Evolutionary conservation across 2,797 vertebrate species (phyloP).

Genomic region (Pantherophis vulpinus): DNA sequence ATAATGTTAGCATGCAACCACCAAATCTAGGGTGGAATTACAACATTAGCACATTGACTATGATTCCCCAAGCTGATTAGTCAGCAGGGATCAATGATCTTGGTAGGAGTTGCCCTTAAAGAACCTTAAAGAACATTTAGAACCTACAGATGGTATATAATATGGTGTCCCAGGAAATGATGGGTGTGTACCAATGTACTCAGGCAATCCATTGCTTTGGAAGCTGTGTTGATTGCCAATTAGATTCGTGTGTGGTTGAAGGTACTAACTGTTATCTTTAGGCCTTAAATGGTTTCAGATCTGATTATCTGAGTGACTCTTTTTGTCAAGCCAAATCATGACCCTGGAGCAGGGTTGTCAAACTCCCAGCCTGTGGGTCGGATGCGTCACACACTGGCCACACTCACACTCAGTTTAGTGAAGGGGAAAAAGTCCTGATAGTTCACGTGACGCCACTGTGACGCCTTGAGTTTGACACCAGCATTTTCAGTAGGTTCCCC

Average conservation of each 20-base stretch:
- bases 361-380: background rate
- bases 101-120: background rate
- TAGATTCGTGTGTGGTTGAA: background rate
- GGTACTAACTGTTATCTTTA: background rate
- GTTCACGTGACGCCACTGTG: accelerated
- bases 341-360: background rate
- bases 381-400: too few relatives aligned
- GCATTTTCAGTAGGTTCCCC: background rate
- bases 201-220: background rate
- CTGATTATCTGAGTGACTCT: background rate
- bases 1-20: background rate
- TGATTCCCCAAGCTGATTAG: background rate
- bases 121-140: background rate
- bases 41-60: background rate
- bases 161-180: background rate
- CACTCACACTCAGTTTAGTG: too few relatives aligned
- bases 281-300: background rate
- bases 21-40: background rate
- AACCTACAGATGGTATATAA: background rate
- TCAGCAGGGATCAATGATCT: background rate
- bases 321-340: background rate
- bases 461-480: background rate
- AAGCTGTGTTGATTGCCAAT: background rate
- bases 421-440: too few relatives aligned
- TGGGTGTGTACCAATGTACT: background rate